Evolutionary conservation across 2,113 vertebrate species (phyloP), one percentile per base, ranked within the genome.

Genomic region (Hypocryptadius cinnamomeus): DNA sequence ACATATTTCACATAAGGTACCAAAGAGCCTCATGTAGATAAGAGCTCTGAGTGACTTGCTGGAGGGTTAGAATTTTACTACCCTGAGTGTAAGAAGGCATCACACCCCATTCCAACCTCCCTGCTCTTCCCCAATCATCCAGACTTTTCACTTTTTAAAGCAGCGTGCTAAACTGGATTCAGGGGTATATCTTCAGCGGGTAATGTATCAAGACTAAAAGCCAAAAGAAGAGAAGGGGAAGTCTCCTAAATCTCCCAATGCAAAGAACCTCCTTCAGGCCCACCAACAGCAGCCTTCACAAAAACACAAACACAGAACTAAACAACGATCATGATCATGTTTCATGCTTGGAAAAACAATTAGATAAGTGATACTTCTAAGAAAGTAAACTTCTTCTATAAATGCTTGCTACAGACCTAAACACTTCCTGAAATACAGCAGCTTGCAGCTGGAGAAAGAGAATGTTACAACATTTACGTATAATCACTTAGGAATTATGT

Each of bases 361-460:
- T 85, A 87, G n/a, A 27, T 69, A 94, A 91, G 42, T 91, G 60
- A 77, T 80, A 73, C 33, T 94, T 91, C 33, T 66, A 47, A 56
- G 59, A 95, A 85, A 91, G 87, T 80, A 88, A 94, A 93, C 88
- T 73, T 60, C 15, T 73, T 61, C 56, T 79, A 44, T 39, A 79
- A 94, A 92, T 54, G 79, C 91, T 91, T 85, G 54, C 47, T 82
- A 39, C 48, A 79, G 47, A 91, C 15, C 60, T 82, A 94, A 93
- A 91, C 66, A 91, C 50, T 92, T 82, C 85, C 66, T 63, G 39
- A 92, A 79, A 87, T 16, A 56, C 24, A 85, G 71, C 35, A 2
- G 79, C 71, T 85, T 73, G 73, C 94, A 95, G 89, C 91, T 96
- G 89, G 89, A 91, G 70, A 84, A 90, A 89, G 33, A 87, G 27